phyloP scores from a whole-genome alignment of 2,888 invertebrate species.

The Pyrgus malvae region DNA sequence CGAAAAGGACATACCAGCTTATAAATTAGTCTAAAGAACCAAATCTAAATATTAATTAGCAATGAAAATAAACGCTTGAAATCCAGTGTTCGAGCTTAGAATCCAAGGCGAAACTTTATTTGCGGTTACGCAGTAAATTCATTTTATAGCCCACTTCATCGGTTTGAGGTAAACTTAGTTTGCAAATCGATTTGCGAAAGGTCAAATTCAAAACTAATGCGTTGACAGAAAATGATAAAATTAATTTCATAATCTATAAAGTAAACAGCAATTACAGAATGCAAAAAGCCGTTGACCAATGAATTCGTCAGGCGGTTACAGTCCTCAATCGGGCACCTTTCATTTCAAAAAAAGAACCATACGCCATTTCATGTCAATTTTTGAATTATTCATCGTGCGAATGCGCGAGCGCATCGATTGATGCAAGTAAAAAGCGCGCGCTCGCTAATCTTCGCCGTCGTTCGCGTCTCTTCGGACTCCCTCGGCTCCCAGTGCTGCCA shows the following conservation, averaged over 20 bases:
- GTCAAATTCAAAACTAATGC: constrained; percentile 14
- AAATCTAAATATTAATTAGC: constrained; percentile 11
- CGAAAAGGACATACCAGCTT: not conserved
- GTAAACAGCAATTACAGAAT: constrained; percentile 73
- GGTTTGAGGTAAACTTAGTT: constrained; percentile 29
- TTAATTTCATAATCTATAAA: constrained; percentile 48
- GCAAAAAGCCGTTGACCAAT: constrained; percentile 80
- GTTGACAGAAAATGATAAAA: constrained; percentile 19
- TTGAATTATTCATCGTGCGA: constrained; percentile 82
- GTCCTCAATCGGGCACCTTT: constrained; percentile 82
- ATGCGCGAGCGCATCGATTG: constrained; percentile 82
- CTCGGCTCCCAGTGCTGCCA: constrained; percentile 74
- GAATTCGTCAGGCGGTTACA: constrained; percentile 82
- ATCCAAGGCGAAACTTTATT: constrained; percentile 62
- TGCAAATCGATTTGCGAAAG: constrained; percentile 18
- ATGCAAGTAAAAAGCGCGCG: constrained; percentile 80
- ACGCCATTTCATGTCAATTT: constrained; percentile 83
- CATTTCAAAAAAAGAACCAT: constrained; percentile 80
- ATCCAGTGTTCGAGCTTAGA: constrained; percentile 20
- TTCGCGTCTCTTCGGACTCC: constrained; percentile 62
- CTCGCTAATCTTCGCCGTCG: constrained; percentile 79
- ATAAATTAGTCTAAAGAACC: not conserved
- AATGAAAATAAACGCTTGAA: not conserved
- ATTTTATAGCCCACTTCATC: constrained; percentile 55
- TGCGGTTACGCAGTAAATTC: constrained; percentile 70